Base-by-base conservation (phyloP, 2,888 invertebrate genomes). In the Drosophila stalkeri region DNA sequence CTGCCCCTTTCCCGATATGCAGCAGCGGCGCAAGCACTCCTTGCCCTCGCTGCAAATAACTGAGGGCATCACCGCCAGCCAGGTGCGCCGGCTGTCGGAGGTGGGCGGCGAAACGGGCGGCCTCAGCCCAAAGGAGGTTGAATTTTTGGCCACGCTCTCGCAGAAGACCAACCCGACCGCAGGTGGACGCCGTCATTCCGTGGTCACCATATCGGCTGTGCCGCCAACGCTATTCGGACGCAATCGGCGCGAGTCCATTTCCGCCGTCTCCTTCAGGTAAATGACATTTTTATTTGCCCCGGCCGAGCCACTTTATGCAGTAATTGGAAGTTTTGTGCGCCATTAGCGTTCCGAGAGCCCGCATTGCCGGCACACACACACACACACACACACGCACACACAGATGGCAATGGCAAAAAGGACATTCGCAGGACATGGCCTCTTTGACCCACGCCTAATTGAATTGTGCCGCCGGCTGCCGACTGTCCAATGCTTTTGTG, bases 41-140 rank as follows among this genome's bases (percentile, higher is more conserved):
- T 93, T 97, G 86, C 97, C 97, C 2, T 97, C 97, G 2, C 96
- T 97, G 2, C 96, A 96, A 83, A 97, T 97, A 91, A 96, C 96
- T 27, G 95, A 96, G 77, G 97, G 97, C 63, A 97, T 97, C 71
- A 97, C 97, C 49, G 97, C 97, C 56, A 97, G 97, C 87, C 97
- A 97, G 94, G 97, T 97, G 64, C 95, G 97, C 27, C 95, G 97
- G 23, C 93, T 97, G 51, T 97, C 97, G 43, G 97, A 97, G 88
- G 94, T 96, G 65, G 96, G 97, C 20, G 95, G 95, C 1, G 97
- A 97, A 91, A 94, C 95, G 27, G 95, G 95, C 6, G 96, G 96
- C 0, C 95, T 96, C 4, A 96, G 96, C 67, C 95, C 96, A n/a
- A 95, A 96, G 61, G 97, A 97, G 91, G 96, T 97, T 2, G 97